Evolutionary conservation across 2,113 vertebrate genomes (phyloP).

Genomic region (Gobius niger): DNA sequence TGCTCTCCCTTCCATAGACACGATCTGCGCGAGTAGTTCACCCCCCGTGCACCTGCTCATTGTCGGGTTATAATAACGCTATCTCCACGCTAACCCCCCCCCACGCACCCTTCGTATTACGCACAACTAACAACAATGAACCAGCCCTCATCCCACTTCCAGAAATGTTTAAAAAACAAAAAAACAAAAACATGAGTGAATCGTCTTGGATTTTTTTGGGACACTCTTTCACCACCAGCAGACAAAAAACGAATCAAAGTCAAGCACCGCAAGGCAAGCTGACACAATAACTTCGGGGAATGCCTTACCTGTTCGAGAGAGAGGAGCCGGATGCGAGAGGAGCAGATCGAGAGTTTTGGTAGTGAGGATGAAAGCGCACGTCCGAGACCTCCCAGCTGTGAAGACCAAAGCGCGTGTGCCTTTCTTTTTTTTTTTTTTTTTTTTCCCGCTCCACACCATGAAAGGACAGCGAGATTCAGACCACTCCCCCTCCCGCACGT

Average conservation of each 20-base stretch:
- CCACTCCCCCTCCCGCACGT: conserved; percentile 64
- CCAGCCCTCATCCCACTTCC: too few relatives aligned
- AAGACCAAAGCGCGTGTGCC: conserved; percentile 53
- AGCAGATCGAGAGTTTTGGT: not conserved
- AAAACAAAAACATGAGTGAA: not conserved
- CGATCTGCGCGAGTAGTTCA: not conserved
- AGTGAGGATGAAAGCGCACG: conserved; percentile 31
- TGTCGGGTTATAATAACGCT: not conserved
- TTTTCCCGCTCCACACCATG: conserved; percentile 22
- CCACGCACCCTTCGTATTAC: not conserved
- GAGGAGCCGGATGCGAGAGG: conserved; percentile 23
- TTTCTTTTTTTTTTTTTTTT: not conserved
- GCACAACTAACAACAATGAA: not conserved
- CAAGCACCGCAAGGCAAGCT: not conserved
- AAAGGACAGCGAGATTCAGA: conserved; percentile 42
- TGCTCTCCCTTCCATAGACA: not conserved
- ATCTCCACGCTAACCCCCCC: not conserved
- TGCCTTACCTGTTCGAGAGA: conserved; percentile 58
- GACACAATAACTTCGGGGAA: conserved; percentile 38
- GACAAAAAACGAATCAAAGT: not conserved
- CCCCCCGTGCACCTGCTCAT: not conserved
- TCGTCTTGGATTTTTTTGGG: not conserved
- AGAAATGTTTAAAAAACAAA: not conserved
- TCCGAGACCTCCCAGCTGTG: conserved; percentile 38
- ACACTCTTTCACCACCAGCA: not conserved